These are phyloP conservation scores for Eurystomus gularis DNA, from an alignment of 2,113 vertebrate species.

Conservation along the genomic window DNA sequence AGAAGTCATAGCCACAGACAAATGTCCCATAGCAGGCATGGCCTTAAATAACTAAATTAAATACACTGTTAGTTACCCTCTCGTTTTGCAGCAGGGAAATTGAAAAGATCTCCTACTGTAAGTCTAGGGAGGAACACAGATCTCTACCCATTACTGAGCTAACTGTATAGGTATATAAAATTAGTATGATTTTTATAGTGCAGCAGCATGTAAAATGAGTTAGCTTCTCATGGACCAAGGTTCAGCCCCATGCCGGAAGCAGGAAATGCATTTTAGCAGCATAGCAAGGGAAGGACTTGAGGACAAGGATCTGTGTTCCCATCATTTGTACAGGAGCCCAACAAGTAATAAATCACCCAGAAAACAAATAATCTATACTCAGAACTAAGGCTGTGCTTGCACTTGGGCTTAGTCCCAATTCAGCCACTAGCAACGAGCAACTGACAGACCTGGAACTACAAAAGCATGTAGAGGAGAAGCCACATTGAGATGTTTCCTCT, in stretches of 20 bases:
- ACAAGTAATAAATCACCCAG: background rate
- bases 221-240: background rate
- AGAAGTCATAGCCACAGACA: conserved; percentile 9
- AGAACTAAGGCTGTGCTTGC: background rate
- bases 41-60: conserved; percentile 42
- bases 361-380: background rate
- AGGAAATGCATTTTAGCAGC: background rate
- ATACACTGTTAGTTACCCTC: background rate
- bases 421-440: background rate
- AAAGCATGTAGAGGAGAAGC: background rate
- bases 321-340: background rate
- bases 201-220: background rate
- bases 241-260: background rate
- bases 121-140: background rate
- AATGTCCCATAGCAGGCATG: background rate
- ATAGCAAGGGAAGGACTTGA: background rate
- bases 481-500: background rate
- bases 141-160: background rate
- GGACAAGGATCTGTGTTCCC: background rate
- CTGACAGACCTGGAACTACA: background rate
- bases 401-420: fast-evolving
- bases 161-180: background rate
- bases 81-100: background rate
- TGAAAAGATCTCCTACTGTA: background rate
- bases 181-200: background rate